A percentile compares a stretch with the other conserved stretches of the same genome.
phyloP scores from a whole-genome alignment of 2,797 vertebrate species.

The Etheostoma perlongum region DNA sequence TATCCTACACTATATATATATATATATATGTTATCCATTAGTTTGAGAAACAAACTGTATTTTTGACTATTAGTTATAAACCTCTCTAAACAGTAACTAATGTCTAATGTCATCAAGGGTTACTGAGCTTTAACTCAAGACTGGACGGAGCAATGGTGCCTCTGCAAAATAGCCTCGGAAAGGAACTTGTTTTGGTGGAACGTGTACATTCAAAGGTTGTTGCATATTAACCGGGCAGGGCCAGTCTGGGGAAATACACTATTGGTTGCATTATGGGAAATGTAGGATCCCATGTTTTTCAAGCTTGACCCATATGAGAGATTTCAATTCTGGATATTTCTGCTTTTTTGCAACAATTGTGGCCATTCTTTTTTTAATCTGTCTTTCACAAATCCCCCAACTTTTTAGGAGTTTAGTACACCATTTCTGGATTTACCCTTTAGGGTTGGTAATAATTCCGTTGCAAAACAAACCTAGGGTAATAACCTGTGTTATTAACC shows the following conservation, averaged over 20 bases:
- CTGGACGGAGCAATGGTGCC: no score
- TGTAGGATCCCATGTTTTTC: background rate
- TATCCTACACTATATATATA: no score
- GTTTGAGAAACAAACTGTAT: background rate
- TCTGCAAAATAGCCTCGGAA: no score
- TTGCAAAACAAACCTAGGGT: no score
- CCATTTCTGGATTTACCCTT: background rate
- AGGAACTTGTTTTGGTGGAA: no score
- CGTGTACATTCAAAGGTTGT: no score
- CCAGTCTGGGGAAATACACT: background rate
- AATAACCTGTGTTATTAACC: no score
- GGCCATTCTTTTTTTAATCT: background rate
- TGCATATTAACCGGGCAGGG: no score
- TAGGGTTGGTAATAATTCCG: background rate
- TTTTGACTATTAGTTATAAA: background rate
- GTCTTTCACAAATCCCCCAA: background rate
- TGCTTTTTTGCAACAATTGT: background rate
- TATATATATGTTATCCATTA: background rate
- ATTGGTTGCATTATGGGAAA: background rate
- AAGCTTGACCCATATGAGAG: background rate
- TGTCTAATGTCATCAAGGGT: background rate
- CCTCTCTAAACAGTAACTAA: background rate
- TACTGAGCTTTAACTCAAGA: background rate
- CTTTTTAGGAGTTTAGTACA: background rate
- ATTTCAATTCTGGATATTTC: background rate